Evolutionary conservation across 2,797 vertebrate species (phyloP), one percentile per base, ranked within the genome.

Genomic region (Sebastes minor): DNA sequence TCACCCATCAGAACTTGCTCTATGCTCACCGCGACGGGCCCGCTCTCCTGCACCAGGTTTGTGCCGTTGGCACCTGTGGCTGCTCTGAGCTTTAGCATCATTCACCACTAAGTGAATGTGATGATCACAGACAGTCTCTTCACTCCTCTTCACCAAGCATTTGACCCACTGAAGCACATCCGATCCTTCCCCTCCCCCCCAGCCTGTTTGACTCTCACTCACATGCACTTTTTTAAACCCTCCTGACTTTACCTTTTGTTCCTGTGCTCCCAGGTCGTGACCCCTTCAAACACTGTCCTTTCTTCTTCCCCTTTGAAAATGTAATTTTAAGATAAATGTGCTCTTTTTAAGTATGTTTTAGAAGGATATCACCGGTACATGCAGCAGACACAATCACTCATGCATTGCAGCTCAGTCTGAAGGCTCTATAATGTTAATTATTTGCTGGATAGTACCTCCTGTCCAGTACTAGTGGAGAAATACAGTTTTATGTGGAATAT

Each of bases 1-100:
- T 94, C 83, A 88, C 88, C 87, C 93, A 94, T 95, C 94, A 96
- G 95, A 95, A 89, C 94, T 95, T 93, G 94, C 94, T 87, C 84
- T 93, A 79, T 96, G 95, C 89, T 95, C 95, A 74, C 94, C 95
- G 2, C 87, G 86, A 61, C 92, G 90, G 90, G 91, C 89, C 84
- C 88, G 82, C 68, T 93, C 93, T 92, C 93, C 94, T 88, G 89
- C 93, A 85, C 91, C 93, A 95, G 95, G 95, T 96, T 95, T 92
- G 95, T 94, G 93, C 91, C 93, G 56, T 63, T 85, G 88, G 86
- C 89, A 88, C 92, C 82, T 84, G 85, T 87, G 90, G 88, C 86
- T 60, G 85, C 90, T 92, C 82, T 90, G 85, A 91, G 81, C 90
- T 89, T 89, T 78, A 84, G 84, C 78, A 73, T 83, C 81, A 91